Conservation (phyloP, 2,113 vertebrate species). For the Typhlomys cinereus region DNA sequence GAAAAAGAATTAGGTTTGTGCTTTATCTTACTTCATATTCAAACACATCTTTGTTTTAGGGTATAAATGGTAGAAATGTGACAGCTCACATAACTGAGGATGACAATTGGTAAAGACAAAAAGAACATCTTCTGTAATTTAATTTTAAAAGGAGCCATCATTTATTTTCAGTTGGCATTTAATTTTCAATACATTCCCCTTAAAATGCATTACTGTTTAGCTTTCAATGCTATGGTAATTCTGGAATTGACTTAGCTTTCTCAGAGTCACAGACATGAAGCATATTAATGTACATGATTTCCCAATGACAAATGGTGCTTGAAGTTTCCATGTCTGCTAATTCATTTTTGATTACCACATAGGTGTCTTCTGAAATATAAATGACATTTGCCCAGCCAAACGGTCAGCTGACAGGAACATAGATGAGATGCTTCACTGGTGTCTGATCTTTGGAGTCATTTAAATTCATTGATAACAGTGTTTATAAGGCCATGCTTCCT, state of each 20-base stretch:
- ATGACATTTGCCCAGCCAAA: slow-evolving; percentile 87
- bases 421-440: slow-evolving; percentile 84
- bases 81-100: slow-evolving; percentile 80
- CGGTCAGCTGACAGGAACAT: slow-evolving; percentile 84
- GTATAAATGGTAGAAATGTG: slow-evolving; percentile 74
- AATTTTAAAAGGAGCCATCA: slow-evolving; percentile 84
- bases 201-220: slow-evolving; percentile 90
- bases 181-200: slow-evolving; percentile 88
- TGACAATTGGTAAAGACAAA: slow-evolving; percentile 81
- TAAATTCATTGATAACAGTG: slow-evolving; percentile 83
- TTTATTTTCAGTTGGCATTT: slow-evolving; percentile 88
- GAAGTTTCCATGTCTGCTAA: slow-evolving; percentile 87
- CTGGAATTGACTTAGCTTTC: slow-evolving; percentile 87
- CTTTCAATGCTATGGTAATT: slow-evolving; percentile 87
- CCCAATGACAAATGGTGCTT: slow-evolving; percentile 86
- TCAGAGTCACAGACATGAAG: slow-evolving; percentile 81
- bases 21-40: slow-evolving; percentile 73
- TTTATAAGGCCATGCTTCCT: slow-evolving; percentile 76
- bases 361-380: slow-evolving; percentile 86
- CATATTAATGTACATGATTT: slow-evolving; percentile 84
- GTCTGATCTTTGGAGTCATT: slow-evolving; percentile 86
- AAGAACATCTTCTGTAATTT: slow-evolving; percentile 83
- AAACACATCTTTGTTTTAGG: slow-evolving; percentile 68
- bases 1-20: slow-evolving; percentile 59
- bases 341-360: slow-evolving; percentile 90